phyloP scores from a whole-genome alignment of 37 sponge, comb jelly and placozoan species.

The Beroe ovata region DNA sequence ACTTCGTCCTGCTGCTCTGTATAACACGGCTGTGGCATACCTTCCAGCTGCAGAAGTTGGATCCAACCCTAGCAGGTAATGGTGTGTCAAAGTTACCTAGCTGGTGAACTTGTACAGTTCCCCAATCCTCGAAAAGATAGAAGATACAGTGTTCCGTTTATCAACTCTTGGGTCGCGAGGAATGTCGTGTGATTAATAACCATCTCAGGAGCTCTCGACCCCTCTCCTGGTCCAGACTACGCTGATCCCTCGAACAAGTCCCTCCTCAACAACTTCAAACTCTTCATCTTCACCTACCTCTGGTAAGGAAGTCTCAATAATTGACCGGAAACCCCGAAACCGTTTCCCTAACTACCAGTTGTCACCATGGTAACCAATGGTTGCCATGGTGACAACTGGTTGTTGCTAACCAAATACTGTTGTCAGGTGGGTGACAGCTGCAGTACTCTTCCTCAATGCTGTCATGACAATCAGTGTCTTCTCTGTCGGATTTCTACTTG shows the following conservation, averaged over 20 bases:
- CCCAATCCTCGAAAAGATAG: too few relatives aligned
- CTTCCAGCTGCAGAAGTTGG: conserved; percentile 57
- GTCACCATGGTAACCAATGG: too few relatives aligned
- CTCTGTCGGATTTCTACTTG: conserved; percentile 20
- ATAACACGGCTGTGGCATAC: conserved; percentile 27
- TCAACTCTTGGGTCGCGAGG: too few relatives aligned
- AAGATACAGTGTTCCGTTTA: too few relatives aligned
- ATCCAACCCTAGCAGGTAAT: conserved; percentile 19
- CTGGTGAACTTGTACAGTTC: too few relatives aligned
- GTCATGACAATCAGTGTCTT: conserved; percentile 26
- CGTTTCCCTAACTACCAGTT: too few relatives aligned
- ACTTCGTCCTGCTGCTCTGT: conserved; percentile 48
- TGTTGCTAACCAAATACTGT: too few relatives aligned
- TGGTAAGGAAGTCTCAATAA: conserved; percentile 27
- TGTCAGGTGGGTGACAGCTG: conserved; percentile 63
- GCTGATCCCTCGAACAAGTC: conserved; percentile 18
- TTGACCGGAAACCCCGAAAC: background rate
- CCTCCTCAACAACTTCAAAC: conserved; percentile 22
- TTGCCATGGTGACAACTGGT: too few relatives aligned
- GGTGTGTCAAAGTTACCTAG: too few relatives aligned
- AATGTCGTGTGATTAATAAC: too few relatives aligned
- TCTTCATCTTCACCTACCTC: conserved; percentile 57
- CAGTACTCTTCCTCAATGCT: conserved; percentile 30
- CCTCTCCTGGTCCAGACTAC: conserved; percentile 48
- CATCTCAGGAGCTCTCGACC: conserved; percentile 44